Percentiles rank a stretch among this genome's conserved stretches.
Evolutionary conservation across 2,888 invertebrate species (phyloP).

Genomic region (Chydorus sphaericus): DNA sequence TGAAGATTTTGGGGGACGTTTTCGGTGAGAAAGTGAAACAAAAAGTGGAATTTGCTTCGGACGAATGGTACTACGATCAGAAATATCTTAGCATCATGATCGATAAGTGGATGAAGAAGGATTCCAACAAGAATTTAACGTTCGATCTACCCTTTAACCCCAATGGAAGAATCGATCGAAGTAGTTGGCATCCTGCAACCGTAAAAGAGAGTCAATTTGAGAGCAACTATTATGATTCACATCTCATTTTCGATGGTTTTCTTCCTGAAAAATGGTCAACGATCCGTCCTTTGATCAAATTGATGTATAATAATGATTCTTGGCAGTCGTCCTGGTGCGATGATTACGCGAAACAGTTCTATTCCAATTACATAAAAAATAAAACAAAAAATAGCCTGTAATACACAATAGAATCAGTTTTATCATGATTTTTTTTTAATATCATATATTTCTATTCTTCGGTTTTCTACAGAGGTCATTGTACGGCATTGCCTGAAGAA

Average conservation of each 20-base stretch:
- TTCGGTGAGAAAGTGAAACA: not conserved
- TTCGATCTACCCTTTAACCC: not conserved
- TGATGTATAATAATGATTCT: not conserved
- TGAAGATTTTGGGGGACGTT: conserved; percentile 60
- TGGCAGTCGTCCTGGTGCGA: not conserved
- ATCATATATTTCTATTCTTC: too few relatives aligned
- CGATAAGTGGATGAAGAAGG: not conserved
- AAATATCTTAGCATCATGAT: not conserved
- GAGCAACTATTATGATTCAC: not conserved
- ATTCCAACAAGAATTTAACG: not conserved
- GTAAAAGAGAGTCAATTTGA: not conserved
- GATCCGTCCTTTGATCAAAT: not conserved
- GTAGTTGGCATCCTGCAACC: not conserved
- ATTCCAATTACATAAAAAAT: not conserved
- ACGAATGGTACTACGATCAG: conserved; percentile 3
- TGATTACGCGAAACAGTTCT: not conserved
- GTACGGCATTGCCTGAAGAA: too few relatives aligned
- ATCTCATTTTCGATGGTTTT: not conserved
- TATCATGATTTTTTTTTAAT: too few relatives aligned
- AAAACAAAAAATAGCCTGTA: too few relatives aligned
- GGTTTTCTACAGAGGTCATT: too few relatives aligned
- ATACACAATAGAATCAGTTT: too few relatives aligned
- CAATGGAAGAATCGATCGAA: not conserved
- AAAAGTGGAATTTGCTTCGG: not conserved
- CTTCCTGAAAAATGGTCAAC: not conserved